Evolutionary conservation across 2,797 vertebrate genomes (phyloP).

Genomic region (Streptopelia turtur): DNA sequence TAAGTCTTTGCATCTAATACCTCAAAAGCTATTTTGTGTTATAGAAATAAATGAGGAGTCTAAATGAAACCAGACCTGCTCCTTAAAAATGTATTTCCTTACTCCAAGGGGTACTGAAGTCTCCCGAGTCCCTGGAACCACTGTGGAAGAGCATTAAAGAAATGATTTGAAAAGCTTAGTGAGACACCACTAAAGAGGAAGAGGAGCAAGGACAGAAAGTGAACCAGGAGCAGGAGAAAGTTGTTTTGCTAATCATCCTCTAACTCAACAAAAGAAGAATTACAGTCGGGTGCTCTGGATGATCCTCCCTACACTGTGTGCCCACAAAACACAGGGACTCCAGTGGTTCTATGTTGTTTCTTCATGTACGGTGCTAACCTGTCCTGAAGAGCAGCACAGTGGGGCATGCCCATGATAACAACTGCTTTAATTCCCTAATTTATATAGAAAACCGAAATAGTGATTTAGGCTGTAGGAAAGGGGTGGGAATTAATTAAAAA

Average conservation of each 20-base stretch:
- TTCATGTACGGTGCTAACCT: background rate
- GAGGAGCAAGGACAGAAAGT: background rate
- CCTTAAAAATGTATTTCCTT: background rate
- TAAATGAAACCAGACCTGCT: background rate
- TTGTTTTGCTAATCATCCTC: background rate
- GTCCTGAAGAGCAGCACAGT: background rate
- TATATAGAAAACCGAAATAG: background rate
- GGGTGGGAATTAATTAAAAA: no score
- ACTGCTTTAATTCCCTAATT: background rate
- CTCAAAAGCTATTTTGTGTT: background rate
- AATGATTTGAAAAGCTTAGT: background rate
- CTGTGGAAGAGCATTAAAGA: background rate
- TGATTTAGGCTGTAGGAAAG: background rate
- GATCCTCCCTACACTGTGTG: background rate
- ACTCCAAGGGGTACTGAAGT: background rate
- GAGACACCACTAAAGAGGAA: background rate
- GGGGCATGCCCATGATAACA: background rate
- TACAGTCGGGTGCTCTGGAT: background rate
- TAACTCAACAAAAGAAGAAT: background rate
- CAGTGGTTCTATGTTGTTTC: fast-evolving
- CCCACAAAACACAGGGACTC: background rate
- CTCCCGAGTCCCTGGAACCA: background rate
- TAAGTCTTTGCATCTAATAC: background rate
- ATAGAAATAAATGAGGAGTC: background rate
- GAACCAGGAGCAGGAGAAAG: background rate